phyloP scores from a whole-genome alignment of 2,113 vertebrate species.

The Tetrax tetrax region DNA sequence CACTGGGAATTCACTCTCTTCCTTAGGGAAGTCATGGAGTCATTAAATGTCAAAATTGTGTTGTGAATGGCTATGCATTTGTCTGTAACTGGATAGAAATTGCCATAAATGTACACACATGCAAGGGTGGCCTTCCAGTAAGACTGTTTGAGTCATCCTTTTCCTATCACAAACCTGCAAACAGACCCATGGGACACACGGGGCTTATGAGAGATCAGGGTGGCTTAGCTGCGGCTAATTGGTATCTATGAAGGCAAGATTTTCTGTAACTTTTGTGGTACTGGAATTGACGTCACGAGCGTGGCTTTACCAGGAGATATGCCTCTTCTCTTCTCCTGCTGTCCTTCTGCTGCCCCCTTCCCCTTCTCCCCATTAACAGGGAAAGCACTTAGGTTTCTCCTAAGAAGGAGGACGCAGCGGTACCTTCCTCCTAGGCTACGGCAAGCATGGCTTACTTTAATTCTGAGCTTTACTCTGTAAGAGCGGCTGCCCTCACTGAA shows the following conservation, averaged over 20 bases:
- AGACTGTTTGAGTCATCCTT: background rate
- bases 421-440: background rate
- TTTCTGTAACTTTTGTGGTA: background rate
- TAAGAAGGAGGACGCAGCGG: background rate
- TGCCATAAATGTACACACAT: accelerated
- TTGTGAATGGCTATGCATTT: background rate
- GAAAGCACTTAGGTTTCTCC: accelerated
- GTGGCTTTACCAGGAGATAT: accelerated
- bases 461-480: background rate
- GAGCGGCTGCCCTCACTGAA: accelerated
- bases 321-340: background rate
- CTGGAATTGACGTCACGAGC: background rate
- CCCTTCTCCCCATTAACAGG: background rate
- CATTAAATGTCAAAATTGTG: background rate
- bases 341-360: background rate
- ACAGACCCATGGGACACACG: background rate
- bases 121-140: background rate
- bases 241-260: background rate
- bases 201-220: background rate
- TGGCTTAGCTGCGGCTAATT: background rate
- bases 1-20: background rate
- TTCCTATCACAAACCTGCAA: background rate
- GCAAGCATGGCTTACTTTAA: background rate
- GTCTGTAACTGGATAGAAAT: background rate
- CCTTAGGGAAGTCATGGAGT: background rate